A percentile compares a stretch with the other conserved stretches of the same genome.
These are phyloP conservation scores for Drosophila ananassae DNA, from an alignment of 1,140 invertebrate species.

Conservation along the genomic window DNA sequence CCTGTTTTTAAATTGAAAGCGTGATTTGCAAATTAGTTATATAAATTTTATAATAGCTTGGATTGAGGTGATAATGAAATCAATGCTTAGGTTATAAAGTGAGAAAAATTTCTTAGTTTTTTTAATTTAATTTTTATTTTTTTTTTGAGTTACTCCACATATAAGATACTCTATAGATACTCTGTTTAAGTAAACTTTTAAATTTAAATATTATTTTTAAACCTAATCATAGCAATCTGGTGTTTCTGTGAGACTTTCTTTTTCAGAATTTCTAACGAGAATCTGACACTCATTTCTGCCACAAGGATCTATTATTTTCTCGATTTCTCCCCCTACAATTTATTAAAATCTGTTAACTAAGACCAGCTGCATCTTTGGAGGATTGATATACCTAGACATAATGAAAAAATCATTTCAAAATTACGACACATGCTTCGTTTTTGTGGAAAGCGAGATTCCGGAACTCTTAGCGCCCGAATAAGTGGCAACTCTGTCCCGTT, in stretches of 20 bases:
- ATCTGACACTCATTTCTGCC: too few species aligned
- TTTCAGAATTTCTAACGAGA: not conserved
- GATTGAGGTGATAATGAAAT: conserved; percentile 7
- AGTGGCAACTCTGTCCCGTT: not conserved
- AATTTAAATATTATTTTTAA: too few species aligned
- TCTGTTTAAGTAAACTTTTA: too few species aligned
- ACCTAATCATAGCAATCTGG: not conserved
- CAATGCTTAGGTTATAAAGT: not conserved
- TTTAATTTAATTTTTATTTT: too few species aligned
- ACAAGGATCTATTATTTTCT: not conserved
- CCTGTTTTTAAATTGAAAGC: conserved; percentile 32
- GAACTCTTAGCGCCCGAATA: not conserved
- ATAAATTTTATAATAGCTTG: not conserved
- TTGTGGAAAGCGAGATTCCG: not conserved
- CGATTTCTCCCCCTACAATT: not conserved
- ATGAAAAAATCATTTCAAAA: not conserved
- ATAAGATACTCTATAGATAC: too few species aligned
- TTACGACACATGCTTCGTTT: not conserved
- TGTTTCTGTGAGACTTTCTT: not conserved
- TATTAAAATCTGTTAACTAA: not conserved
- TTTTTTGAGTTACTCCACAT: too few species aligned
- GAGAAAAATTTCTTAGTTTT: not conserved
- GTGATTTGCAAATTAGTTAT: conserved; percentile 15
- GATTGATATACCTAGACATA: not conserved
- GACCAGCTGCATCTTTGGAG: not conserved